phyloP scores from a whole-genome alignment of 2,888 invertebrate species.

The Chloromyia formosa region DNA sequence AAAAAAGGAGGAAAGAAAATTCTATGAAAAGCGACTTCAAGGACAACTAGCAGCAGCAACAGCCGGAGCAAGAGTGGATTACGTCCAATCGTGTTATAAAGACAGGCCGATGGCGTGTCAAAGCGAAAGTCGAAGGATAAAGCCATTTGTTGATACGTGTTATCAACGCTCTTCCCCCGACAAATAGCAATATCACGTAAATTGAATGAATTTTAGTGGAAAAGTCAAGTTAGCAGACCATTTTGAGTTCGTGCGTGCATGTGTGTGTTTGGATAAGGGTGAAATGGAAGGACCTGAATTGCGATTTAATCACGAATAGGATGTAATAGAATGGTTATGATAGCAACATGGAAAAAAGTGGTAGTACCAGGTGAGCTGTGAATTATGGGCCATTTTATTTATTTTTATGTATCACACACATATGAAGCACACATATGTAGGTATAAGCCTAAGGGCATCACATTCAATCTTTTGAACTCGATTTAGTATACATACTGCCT shows the following conservation, averaged over 20 bases:
- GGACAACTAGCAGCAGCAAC: not conserved
- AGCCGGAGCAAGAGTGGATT: not conserved
- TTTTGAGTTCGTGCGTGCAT: not conserved
- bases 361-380: not conserved
- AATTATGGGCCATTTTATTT: no score
- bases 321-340: not conserved
- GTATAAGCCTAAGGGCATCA: no score
- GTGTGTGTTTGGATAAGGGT: not conserved
- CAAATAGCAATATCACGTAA: slow-evolving; percentile 2
- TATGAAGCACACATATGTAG: no score
- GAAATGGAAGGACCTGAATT: not conserved
- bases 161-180: not conserved
- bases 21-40: not conserved
- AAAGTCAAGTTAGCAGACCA: not conserved
- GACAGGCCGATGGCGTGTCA: not conserved
- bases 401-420: no score
- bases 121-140: not conserved
- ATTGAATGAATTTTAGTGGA: not conserved
- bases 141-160: not conserved
- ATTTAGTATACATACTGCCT: no score
- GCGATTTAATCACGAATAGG: not conserved
- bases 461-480: no score
- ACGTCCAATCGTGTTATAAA: not conserved
- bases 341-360: slow-evolving; percentile 8
- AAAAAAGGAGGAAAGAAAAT: not conserved